These are phyloP conservation scores for Wasmannia auropunctata DNA, from an alignment of 1,140 invertebrate species.

Conservation along the genomic window DNA sequence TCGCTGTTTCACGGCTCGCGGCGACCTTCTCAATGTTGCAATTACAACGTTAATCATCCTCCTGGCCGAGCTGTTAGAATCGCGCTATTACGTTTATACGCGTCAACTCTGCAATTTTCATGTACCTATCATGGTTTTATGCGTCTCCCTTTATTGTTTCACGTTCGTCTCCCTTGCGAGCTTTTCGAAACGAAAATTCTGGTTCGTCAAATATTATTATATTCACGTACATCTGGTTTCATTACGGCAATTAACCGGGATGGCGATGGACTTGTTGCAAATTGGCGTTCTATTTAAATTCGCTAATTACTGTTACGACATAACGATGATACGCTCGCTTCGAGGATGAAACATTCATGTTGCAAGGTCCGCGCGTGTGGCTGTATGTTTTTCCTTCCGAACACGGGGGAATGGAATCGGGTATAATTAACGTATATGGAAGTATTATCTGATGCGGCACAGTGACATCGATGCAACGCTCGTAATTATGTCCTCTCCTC, in stretches of 20 bases:
- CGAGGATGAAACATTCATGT: slow-evolving; percentile 39
- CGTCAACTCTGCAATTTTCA: slow-evolving; percentile 20
- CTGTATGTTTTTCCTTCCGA: slow-evolving; percentile 43
- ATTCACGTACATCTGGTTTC: slow-evolving; percentile 41
- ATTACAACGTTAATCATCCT: not conserved
- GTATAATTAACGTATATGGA: slow-evolving; percentile 54
- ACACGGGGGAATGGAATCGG: slow-evolving; percentile 33
- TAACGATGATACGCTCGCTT: slow-evolving; percentile 42
- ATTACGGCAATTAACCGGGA: slow-evolving; percentile 52
- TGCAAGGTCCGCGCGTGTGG: slow-evolving; percentile 10
- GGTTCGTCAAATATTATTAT: slow-evolving; percentile 52
- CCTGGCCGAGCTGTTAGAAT: not conserved
- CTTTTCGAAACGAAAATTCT: slow-evolving; percentile 32
- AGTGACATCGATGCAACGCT: slow-evolving; percentile 45
- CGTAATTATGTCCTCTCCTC: slow-evolving; percentile 17
- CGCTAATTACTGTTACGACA: slow-evolving; percentile 54
- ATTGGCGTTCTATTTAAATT: slow-evolving; percentile 59
- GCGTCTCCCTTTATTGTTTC: not conserved
- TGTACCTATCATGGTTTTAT: not conserved
- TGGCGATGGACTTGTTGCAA: slow-evolving; percentile 41
- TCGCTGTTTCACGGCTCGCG: not conserved
- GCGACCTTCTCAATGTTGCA: not conserved
- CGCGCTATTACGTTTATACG: not conserved
- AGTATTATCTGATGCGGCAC: slow-evolving; percentile 54
- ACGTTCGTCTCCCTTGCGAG: not conserved